Percentiles rank a stretch among this genome's conserved stretches.
Evolutionary conservation across 2,113 vertebrate genomes (phyloP).

Genomic region (Chunga burmeisteri): DNA sequence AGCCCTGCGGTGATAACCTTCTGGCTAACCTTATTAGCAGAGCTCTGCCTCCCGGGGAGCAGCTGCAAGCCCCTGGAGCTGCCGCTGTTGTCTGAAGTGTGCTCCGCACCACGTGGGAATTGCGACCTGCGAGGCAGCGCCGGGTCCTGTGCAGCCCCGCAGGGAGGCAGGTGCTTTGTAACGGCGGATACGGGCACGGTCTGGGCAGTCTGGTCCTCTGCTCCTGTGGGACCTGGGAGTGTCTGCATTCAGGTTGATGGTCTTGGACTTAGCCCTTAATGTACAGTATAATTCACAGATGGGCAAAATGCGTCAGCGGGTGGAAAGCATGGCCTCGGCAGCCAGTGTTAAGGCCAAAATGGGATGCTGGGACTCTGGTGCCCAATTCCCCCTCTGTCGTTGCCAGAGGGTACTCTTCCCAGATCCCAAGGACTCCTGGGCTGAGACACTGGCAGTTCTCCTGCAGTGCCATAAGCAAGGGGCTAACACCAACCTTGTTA

Average conservation of each 20-base stretch:
- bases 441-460: background rate
- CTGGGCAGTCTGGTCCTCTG: background rate
- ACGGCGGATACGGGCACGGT: accelerated
- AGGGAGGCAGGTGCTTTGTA: background rate
- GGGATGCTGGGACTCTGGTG: background rate
- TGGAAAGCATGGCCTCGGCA: background rate
- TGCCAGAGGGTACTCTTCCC: no score
- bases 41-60: background rate
- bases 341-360: background rate
- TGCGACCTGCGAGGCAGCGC: background rate
- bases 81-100: background rate
- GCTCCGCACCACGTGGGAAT: accelerated
- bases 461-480: background rate
- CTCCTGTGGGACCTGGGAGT: background rate
- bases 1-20: background rate
- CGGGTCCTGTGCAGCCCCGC: background rate
- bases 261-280: no score
- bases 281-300: background rate
- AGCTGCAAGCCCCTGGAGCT: background rate
- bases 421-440: background rate
- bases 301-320: background rate
- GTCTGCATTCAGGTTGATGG: background rate
- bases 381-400: background rate
- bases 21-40: background rate
- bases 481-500: background rate